Evolutionary conservation across 2,888 invertebrate genomes (phyloP), one percentile per base, ranked within the genome.

Genomic region (Watsonalla binaria): DNA sequence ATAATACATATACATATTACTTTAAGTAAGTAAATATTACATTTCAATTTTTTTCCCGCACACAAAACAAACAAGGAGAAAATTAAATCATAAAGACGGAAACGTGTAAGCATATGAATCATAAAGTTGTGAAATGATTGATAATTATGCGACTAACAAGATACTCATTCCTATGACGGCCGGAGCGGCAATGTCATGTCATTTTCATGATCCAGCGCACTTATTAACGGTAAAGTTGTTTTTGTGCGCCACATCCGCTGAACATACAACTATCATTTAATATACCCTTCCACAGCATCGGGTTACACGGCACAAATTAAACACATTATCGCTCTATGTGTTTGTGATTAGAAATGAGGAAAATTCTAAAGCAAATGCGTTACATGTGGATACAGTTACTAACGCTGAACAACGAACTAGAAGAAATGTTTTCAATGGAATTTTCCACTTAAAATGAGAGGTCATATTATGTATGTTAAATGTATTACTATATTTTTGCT

Each of bases 151-250:
- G 47, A 52, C 52, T 45, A 54, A 57, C 51, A 51, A 47, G 46
- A 47, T 39, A 45, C 15, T 13, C 37, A 35, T 37, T 14, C 35
- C 8, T 51, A 51, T 14, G 54, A 54, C 53, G 57, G 57, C 52
- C 51, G 51, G 50, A 59, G 49, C 46, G 42, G 52, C 59, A 51
- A 60, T 57, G 60, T 57, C 69, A 60, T 68, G 65, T 63, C 55
- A 55, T 66, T 62, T 69, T 65, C 60, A 72, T 68, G 72, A 62
- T 63, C 59, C 65, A 65, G 35, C 59, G 65, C 66, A 64, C 68
- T 65, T 60, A 58, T 67, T 71, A 74, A 71, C 72, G 65, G 74
- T 67, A 54, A 52, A 50, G 13, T 46, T 57, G 15, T 65, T 66
- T 70, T 69, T 66, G 59, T 67, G 11, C 51, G 50, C 55, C 54